These are phyloP conservation scores for Psittacula echo DNA, from an alignment of 2,797 vertebrate genomes.

Conservation along the genomic window DNA sequence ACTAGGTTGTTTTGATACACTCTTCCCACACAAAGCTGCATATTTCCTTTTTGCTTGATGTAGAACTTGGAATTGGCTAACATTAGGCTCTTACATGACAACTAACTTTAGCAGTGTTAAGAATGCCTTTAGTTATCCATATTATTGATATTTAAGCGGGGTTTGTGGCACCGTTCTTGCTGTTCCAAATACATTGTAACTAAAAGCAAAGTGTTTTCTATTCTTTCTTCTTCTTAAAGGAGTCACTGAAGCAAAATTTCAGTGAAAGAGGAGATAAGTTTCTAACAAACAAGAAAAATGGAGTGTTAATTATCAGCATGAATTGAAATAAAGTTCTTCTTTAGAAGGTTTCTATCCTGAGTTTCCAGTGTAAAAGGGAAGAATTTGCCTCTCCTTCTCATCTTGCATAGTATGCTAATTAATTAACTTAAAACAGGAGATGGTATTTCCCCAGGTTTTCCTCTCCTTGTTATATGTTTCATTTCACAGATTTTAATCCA, in stretches of 20 bases:
- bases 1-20: slow-evolving; percentile 9
- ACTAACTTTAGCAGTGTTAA: slow-evolving; percentile 45
- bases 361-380: slow-evolving; percentile 3
- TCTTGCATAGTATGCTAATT: neutral
- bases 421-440: neutral
- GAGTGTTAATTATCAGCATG: slow-evolving; percentile 38
- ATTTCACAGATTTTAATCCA: neutral
- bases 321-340: slow-evolving; percentile 33
- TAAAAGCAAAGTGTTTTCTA: neutral
- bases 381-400: slow-evolving; percentile 21
- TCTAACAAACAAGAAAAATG: slow-evolving; percentile 53
- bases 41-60: slow-evolving; percentile 37
- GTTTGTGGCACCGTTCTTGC: slow-evolving; percentile 16
- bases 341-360: neutral
- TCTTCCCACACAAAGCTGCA: neutral
- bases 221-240: slow-evolving; percentile 47
- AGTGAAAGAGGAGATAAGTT: slow-evolving; percentile 45
- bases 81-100: slow-evolving; percentile 39
- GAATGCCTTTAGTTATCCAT: slow-evolving; percentile 49
- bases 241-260: slow-evolving; percentile 41
- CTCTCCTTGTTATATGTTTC: neutral
- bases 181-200: slow-evolving; percentile 8
- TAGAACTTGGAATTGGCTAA: slow-evolving; percentile 47
- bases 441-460: neutral
- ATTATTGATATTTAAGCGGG: slow-evolving; percentile 18